Percentiles rank a stretch among this genome's conserved stretches.
Evolutionary conservation across 1,140 invertebrate genomes (phyloP).

Genomic region (Piezodorus guildinii): DNA sequence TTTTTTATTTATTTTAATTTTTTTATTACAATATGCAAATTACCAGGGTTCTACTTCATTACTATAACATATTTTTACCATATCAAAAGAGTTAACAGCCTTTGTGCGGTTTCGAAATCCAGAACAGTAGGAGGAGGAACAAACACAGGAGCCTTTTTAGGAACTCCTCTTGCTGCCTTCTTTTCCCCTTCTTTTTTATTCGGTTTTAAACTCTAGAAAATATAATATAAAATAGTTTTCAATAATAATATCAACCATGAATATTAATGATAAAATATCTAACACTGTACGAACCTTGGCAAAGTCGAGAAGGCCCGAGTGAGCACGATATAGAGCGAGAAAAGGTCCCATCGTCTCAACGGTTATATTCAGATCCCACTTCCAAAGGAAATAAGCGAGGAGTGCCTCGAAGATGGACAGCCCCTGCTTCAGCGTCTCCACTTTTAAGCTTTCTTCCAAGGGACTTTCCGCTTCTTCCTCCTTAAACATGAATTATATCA

Average conservation of each 20-base stretch:
- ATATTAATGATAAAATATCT: neutral
- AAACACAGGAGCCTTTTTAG: constrained; percentile 22
- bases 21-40: too few species aligned
- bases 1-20: too few species aligned
- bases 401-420: constrained; percentile 27
- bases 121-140: constrained; percentile 22
- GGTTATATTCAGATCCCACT: constrained; percentile 19
- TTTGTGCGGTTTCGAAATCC: constrained; percentile 23
- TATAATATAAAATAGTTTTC: constrained; percentile 18
- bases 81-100: constrained; percentile 22
- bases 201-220: constrained; percentile 23
- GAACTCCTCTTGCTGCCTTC: constrained; percentile 21
- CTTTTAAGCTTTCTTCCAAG: constrained; percentile 10
- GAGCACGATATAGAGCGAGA: constrained; percentile 24
- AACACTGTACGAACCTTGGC: constrained; percentile 21
- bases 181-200: constrained; percentile 25
- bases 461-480: constrained; percentile 10
- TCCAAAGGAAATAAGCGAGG: constrained; percentile 26
- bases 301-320: constrained; percentile 26
- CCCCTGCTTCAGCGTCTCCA: constrained; percentile 25
- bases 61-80: constrained; percentile 16
- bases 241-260: neutral
- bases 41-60: too few species aligned
- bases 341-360: constrained; percentile 22
- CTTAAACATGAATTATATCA: neutral